phyloP scores from a whole-genome alignment of 2,113 vertebrate genomes.

The Meles meles region DNA sequence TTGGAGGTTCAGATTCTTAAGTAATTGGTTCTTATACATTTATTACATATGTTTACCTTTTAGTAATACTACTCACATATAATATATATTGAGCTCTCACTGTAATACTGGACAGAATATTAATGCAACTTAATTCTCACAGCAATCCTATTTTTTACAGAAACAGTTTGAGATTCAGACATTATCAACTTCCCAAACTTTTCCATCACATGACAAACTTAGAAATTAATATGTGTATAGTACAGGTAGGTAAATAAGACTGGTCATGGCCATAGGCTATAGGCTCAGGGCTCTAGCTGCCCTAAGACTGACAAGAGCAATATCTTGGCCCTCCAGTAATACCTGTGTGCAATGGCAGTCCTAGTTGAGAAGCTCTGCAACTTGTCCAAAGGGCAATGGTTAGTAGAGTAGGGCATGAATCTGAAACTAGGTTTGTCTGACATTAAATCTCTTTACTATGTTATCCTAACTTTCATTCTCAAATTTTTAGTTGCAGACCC shows the following conservation, averaged over 20 bases:
- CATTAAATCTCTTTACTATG: neutral
- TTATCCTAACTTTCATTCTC: neutral
- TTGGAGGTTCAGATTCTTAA: neutral
- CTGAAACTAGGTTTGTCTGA: neutral
- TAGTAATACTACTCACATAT: neutral
- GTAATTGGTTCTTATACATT: neutral
- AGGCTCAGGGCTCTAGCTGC: neutral
- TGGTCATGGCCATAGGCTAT: neutral
- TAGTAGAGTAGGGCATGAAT: neutral
- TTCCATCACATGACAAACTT: neutral
- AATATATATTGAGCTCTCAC: neutral
- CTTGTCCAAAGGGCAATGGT: neutral
- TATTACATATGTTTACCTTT: neutral
- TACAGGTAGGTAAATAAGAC: neutral
- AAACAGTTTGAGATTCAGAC: neutral
- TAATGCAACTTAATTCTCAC: neutral
- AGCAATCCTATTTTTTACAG: neutral
- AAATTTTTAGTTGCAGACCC: neutral
- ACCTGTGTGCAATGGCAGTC: neutral
- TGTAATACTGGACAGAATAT: neutral
- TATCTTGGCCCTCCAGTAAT: neutral
- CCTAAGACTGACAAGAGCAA: neutral
- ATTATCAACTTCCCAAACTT: neutral
- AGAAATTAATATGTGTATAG: neutral
- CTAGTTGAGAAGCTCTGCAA: neutral